A percentile compares a stretch with the other conserved stretches of the same genome.
These are phyloP conservation scores for Microplitis demolitor DNA, from an alignment of 1,140 invertebrate genomes.

Conservation along the genomic window DNA sequence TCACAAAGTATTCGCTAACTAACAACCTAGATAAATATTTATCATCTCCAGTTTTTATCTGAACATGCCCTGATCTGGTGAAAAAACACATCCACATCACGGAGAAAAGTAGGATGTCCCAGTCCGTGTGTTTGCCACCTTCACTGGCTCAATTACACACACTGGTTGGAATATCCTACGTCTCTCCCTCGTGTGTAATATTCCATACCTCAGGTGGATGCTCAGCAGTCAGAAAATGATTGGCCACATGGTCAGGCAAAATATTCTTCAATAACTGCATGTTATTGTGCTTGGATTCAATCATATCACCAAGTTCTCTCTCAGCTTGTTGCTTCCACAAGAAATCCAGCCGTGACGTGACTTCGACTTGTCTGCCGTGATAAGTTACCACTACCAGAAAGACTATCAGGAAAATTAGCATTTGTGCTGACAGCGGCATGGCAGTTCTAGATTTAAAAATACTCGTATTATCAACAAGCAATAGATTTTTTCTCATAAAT, in stretches of 20 bases:
- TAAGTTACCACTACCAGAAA: conserved; percentile 89
- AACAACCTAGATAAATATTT: too few species aligned
- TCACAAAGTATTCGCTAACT: too few species aligned
- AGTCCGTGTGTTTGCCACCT: too few species aligned
- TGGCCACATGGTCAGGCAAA: conserved; percentile 93
- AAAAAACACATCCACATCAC: too few species aligned
- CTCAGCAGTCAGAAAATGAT: conserved; percentile 85
- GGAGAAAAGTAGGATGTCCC: too few species aligned
- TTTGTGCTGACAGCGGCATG: conserved; percentile 75
- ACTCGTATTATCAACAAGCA: conserved; percentile 20
- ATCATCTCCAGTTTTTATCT: too few species aligned
- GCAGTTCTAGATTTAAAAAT: conserved; percentile 48
- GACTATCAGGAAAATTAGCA: conserved; percentile 79
- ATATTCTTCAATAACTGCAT: conserved; percentile 90
- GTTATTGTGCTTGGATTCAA: conserved; percentile 84
- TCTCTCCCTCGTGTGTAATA: too few species aligned
- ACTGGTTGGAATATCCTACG: too few species aligned
- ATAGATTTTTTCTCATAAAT: conserved; percentile 27
- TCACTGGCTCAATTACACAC: too few species aligned
- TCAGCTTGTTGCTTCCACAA: conserved; percentile 94
- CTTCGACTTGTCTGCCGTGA: conserved; percentile 88
- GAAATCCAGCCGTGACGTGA: conserved; percentile 89
- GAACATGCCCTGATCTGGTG: too few species aligned
- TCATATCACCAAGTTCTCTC: conserved; percentile 89
- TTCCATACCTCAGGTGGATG: conserved; percentile 69